phyloP scores from a whole-genome alignment of 2,888 invertebrate genomes.

The Mythimna pallens region DNA sequence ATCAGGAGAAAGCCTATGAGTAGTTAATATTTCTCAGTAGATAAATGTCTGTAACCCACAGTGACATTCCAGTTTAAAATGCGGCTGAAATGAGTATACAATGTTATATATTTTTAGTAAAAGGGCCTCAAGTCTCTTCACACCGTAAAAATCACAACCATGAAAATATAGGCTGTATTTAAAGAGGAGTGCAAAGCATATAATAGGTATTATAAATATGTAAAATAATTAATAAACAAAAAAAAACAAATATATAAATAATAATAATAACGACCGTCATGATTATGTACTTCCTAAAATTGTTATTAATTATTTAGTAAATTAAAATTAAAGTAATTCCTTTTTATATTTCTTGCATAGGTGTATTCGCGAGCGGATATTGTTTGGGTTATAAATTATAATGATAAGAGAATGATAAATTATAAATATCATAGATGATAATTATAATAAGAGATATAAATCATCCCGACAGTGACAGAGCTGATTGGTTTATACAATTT shows the following conservation, averaged over 20 bases:
- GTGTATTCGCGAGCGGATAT: constrained; percentile 65
- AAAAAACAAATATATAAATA: constrained; percentile 61
- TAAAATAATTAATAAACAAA: constrained; percentile 57
- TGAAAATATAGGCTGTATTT: constrained; percentile 59
- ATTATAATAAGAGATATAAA: constrained; percentile 50
- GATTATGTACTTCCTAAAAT: constrained; percentile 77
- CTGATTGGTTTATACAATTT: constrained; percentile 57
- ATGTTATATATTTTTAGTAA: constrained; percentile 49
- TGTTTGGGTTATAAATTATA: constrained; percentile 62
- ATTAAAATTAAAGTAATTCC: constrained; percentile 62
- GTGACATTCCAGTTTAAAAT: constrained; percentile 3
- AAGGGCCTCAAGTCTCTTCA: constrained; percentile 15
- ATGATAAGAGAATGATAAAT: constrained; percentile 57
- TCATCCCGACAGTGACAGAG: constrained; percentile 33
- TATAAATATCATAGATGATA: constrained; percentile 64
- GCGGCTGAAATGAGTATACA: constrained; percentile 7
- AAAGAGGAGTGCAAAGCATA: constrained; percentile 69
- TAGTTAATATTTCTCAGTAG: not conserved
- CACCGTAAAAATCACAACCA: constrained; percentile 59
- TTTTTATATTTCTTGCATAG: constrained; percentile 67
- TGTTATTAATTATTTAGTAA: constrained; percentile 80
- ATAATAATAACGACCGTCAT: constrained; percentile 62
- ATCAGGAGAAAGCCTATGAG: not conserved
- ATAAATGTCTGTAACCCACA: constrained; percentile 17
- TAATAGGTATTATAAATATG: constrained; percentile 63